Percentiles rank a stretch among this genome's conserved stretches.
phyloP scores from a whole-genome alignment of 2,888 invertebrate genomes.

The Seira sanloemensis region DNA sequence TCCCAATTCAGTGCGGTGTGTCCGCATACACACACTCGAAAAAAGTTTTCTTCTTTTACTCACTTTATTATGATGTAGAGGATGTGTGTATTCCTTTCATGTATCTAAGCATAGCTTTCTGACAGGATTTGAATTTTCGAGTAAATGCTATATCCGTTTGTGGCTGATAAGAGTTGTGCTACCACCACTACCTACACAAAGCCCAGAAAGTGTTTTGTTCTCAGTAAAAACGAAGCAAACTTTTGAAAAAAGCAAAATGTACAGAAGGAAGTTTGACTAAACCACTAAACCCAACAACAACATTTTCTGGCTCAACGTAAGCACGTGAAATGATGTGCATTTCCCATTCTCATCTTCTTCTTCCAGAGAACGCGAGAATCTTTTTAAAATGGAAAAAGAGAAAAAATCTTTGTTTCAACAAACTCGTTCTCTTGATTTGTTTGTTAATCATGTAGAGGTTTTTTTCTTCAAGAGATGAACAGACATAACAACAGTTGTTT shows the following conservation, averaged over 20 bases:
- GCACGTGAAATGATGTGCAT: not conserved
- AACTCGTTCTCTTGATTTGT: not conserved
- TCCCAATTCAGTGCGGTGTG: not conserved
- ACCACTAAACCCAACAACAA: not conserved
- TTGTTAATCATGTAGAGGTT: not conserved
- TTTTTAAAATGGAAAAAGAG: too few species aligned
- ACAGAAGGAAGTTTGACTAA: too few species aligned
- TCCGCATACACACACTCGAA: too few species aligned
- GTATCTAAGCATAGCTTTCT: not conserved
- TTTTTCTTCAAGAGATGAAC: not conserved
- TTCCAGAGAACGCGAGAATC: not conserved
- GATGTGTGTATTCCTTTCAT: not conserved
- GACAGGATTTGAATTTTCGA: constrained; percentile 34
- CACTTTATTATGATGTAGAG: not conserved
- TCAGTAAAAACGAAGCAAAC: too few species aligned
- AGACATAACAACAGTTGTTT: not conserved
- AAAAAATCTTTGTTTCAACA: not conserved
- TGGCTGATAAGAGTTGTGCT: not conserved
- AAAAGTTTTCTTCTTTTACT: not conserved
- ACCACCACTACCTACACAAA: not conserved
- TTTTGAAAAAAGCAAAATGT: too few species aligned
- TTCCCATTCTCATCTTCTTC: not conserved
- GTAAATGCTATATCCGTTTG: not conserved
- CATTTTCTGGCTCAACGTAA: not conserved
- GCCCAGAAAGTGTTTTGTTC: not conserved